Base-by-base conservation (phyloP, 2,113 vertebrate species). In the Ceyx margarethae region DNA sequence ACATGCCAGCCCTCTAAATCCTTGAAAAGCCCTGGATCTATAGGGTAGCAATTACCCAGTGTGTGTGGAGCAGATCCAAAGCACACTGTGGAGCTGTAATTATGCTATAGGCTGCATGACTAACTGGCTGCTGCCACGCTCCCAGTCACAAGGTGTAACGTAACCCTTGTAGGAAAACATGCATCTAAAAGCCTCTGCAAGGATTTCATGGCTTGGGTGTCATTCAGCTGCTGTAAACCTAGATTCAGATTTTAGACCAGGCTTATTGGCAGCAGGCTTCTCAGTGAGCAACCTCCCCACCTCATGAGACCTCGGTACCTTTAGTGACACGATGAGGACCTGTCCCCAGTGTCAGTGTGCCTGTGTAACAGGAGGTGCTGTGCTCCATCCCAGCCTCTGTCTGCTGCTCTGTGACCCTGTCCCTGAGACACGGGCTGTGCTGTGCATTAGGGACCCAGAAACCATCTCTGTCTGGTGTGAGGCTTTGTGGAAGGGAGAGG, bases 61-160 rank as follows among this genome's bases (percentile, higher is more conserved):
- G 91, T 53, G 35, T 28, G 28, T 65, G 85, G 88, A 85, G 72
- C 46, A 62, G 42, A 77, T 79, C 64, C 95, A 91, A 65, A 33
- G 6, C 60, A 14, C 1, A 17, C 54, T 6, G 42, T 28, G 84
- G 95, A 78, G 87, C 94, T 69, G 65, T 81, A 93, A 92, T 90
- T 91, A 89, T 2, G 42, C 69, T 40, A 28, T 29, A 43, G 56
- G 9, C 37, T 4, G 10, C 23, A 15, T 73, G 78, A 81, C 72
- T 81, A 57, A 69, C 71, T 14, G 31, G 4, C 68, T 89, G 85
- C 85, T 78, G 81, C 64, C 48, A 37, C 68, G 48, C 53, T 50
- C 95, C 89, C 85, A 43, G 90, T 93, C 97, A 95, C 93, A 81
- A 88, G 95, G 82, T 85, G 90, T 61, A 87, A 95, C 1, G 42